These are phyloP conservation scores for Drosophila baimaii DNA, from an alignment of 1,140 invertebrate genomes.

Conservation along the genomic window DNA sequence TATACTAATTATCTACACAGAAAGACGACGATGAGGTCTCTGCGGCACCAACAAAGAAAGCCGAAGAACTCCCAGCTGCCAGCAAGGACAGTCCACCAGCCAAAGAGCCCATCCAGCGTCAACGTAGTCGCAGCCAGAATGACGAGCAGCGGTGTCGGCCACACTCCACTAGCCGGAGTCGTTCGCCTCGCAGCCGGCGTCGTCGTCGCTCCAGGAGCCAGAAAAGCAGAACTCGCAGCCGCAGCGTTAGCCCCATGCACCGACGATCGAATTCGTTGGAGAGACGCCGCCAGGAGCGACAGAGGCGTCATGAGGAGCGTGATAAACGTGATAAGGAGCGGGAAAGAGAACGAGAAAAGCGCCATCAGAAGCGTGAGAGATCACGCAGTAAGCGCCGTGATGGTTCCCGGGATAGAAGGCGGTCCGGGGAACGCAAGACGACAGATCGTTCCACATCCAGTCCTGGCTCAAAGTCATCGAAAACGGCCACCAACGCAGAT, in stretches of 20 bases:
- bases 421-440: constrained; percentile 13
- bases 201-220: constrained; percentile 48
- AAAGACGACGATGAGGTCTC: constrained; percentile 48
- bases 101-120: constrained; percentile 13
- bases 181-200: constrained; percentile 46
- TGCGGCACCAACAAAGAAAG: neutral
- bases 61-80: neutral
- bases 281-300: constrained; percentile 67
- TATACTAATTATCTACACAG: constrained; percentile 17
- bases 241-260: constrained; percentile 52
- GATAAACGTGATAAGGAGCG: constrained; percentile 66
- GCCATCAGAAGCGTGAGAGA: constrained; percentile 42
- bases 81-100: constrained; percentile 3
- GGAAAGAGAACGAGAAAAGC: constrained; percentile 53
- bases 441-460: constrained; percentile 25
- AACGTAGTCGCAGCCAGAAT: constrained; percentile 45
- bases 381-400: constrained; percentile 24
- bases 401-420: constrained; percentile 18
- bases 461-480: constrained; percentile 2
- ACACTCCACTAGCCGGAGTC: constrained; percentile 38
- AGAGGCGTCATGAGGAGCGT: constrained; percentile 67
- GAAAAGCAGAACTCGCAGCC: constrained; percentile 51
- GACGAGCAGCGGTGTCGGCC: constrained; percentile 13
- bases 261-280: constrained; percentile 69
- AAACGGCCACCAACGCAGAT: constrained; percentile 35